Evolutionary conservation across 2,113 vertebrate species (phyloP).

Genomic region (Suricata suricatta): DNA sequence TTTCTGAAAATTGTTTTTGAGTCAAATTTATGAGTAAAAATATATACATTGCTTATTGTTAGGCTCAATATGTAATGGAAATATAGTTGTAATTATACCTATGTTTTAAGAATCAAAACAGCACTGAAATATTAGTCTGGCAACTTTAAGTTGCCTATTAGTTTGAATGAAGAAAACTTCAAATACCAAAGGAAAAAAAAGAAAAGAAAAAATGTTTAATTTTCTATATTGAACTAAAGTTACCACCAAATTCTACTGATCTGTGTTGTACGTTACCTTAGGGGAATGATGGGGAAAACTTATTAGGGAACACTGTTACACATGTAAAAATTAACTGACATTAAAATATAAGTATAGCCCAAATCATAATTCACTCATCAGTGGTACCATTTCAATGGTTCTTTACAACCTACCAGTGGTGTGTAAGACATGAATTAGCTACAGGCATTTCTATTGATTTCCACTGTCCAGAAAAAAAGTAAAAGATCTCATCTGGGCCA

Average conservation of each 20-base stretch:
- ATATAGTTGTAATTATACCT: background rate
- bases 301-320: background rate
- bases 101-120: constrained; percentile 3
- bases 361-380: background rate
- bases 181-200: background rate
- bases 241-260: background rate
- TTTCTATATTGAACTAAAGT: background rate
- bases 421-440: background rate
- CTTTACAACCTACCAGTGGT: background rate
- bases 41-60: background rate
- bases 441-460: constrained; percentile 31
- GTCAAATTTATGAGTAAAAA: background rate
- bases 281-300: background rate
- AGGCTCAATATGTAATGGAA: background rate
- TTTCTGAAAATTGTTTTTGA: constrained; percentile 12
- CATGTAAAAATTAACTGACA: background rate
- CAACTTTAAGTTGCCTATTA: background rate
- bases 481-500: background rate
- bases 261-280: background rate
- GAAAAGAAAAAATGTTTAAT: background rate
- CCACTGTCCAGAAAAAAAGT: constrained; percentile 12
- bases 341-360: background rate
- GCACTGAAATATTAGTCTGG: background rate
- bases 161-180: background rate
- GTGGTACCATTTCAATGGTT: background rate